Percentiles rank a stretch among this genome's conserved stretches.
Conservation (phyloP, 2,888 invertebrate species). For the Myopa testacea region DNA sequence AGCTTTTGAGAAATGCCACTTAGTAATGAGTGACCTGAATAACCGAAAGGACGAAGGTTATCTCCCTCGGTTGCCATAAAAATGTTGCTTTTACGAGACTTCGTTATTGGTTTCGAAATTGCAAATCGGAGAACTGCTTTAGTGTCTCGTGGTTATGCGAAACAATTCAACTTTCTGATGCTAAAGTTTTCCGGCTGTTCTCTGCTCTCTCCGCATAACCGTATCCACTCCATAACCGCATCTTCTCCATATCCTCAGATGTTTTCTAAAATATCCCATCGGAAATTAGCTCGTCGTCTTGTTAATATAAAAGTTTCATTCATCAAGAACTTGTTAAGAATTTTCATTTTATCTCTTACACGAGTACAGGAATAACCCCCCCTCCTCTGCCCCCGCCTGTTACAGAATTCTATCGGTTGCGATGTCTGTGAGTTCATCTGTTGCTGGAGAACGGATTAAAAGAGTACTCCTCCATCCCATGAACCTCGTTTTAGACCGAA, state of each 20-base stretch:
- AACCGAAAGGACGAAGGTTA: not conserved
- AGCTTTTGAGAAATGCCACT: no score
- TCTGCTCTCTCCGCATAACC: not conserved
- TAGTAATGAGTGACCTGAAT: no score
- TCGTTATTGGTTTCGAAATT: conserved; percentile 14
- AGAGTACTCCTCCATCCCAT: conserved; percentile 1
- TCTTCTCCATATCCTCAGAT: not conserved
- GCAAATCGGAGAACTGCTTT: not conserved
- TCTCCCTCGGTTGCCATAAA: not conserved
- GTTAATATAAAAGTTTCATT: conserved; percentile 34
- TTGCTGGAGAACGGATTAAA: not conserved
- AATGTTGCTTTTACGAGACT: conserved; percentile 6
- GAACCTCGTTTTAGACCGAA: no score
- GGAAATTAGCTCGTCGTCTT: conserved; percentile 25
- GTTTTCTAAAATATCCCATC: conserved; percentile 21
- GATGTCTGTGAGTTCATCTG: not conserved
- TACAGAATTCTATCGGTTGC: no score
- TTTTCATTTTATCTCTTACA: conserved; percentile 22
- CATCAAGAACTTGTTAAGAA: conserved; percentile 36
- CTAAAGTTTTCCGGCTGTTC: conserved; percentile 2
- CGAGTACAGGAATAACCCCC: not conserved
- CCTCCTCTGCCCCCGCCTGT: no score
- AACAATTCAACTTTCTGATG: conserved; percentile 7
- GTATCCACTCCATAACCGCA: no score
- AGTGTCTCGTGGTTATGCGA: not conserved